Base-by-base conservation (phyloP, 2,113 vertebrate genomes). In the Lophotis ruficrista region DNA sequence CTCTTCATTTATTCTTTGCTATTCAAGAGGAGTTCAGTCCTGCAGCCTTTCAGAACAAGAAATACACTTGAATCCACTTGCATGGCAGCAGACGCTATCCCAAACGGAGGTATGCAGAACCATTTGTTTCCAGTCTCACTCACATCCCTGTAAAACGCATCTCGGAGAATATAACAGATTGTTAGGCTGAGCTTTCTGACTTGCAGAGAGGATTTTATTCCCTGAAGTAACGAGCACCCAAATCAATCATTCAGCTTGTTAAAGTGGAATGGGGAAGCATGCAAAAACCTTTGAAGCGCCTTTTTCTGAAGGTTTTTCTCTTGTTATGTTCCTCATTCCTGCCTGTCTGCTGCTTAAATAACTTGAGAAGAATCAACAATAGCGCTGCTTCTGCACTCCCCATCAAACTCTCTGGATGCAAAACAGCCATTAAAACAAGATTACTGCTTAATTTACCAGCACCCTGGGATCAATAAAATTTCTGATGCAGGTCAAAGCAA, bases 241-340 rank as follows among this genome's bases (percentile, higher is more conserved):
- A 80, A 92, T 95, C 92, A 88, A 90, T 96, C 93, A 64, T n/a
- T 53, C 87, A n/a, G 81, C 81, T 94, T 35, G 65, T 91, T 94
- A 31, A 56, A 79, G 77, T 31, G 31, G 65, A 62, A n/a, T 85
- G 87, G 48, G 43, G 72, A 23, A 79, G 61, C 62, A 24, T 31
- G 77, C n/a, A 43, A 10, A 56, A 70, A 56, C 60, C 57, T 82
- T 82, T 35, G 43, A 41, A 90, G 47, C 2, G 3, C 19, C 56
- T 85, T 78, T 33, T 75, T 33, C 68, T 64, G 60, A 11, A 66
- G 57, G 12, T 38, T 90, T 89, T 64, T 51, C 35, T 85, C 66
- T 37, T 33, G 57, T 30, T 61, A 2, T 33, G 37, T 60, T 88
- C 90, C 85, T 75, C 43, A 1, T 66, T 94, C 66, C 62, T 87